Conservation (phyloP, 1,140 invertebrate genomes). For the Drosophila eugracilis region DNA sequence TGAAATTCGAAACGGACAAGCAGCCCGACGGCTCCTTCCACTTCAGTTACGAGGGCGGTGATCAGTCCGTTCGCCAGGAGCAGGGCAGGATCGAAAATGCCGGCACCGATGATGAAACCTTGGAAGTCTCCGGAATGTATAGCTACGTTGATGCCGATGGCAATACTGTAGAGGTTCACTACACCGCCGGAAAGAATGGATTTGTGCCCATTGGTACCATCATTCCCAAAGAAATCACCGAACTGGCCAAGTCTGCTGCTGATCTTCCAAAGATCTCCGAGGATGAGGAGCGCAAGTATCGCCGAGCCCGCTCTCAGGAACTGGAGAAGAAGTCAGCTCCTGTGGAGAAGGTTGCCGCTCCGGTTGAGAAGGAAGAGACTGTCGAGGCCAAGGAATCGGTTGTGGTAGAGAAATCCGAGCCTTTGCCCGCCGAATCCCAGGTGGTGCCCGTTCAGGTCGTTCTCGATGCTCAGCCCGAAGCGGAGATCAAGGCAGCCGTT, state of each 20-base stretch:
- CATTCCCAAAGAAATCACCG: constrained; percentile 84
- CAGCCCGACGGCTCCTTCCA: constrained; percentile 67
- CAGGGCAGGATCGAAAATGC: constrained; percentile 44
- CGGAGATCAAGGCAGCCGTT: constrained; percentile 26
- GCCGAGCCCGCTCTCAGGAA: constrained; percentile 57
- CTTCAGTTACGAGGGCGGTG: constrained; percentile 70
- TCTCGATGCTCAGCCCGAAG: constrained; percentile 18
- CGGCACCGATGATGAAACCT: constrained; percentile 72
- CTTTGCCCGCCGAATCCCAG: constrained; percentile 35
- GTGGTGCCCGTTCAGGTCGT: constrained; percentile 57
- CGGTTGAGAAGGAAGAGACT: constrained; percentile 10
- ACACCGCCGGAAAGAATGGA: constrained; percentile 89
- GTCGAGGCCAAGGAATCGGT: constrained; percentile 18
- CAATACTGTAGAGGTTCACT: constrained; percentile 88
- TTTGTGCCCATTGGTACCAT: constrained; percentile 87
- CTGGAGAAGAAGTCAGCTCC: constrained; percentile 12
- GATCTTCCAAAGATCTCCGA: constrained; percentile 54
- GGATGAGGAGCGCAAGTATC: constrained; percentile 54
- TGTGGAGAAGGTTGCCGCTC: background rate
- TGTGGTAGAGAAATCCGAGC: constrained; percentile 14
- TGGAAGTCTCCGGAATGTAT: constrained; percentile 85
- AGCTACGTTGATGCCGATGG: constrained; percentile 88
- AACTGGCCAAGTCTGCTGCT: constrained; percentile 61
- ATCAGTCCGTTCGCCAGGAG: constrained; percentile 63
- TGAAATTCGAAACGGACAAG: constrained; percentile 62